Evolutionary conservation across 2,888 invertebrate species (phyloP).

Genomic region (Mellilla xanthometata): DNA sequence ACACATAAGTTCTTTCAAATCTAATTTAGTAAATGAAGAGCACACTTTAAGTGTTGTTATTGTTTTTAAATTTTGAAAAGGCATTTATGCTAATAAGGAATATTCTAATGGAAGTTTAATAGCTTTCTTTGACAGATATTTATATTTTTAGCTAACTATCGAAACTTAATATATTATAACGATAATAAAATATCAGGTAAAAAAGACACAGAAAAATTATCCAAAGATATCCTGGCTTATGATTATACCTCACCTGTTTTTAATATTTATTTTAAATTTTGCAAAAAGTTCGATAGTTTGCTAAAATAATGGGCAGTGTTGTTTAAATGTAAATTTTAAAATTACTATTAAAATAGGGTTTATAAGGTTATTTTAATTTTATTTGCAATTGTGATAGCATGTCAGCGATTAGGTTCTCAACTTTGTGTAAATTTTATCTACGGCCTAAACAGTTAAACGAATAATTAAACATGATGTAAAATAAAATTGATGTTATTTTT

Average conservation of each 20-base stretch:
- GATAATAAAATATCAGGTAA: too few relatives aligned
- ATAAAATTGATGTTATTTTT: too few relatives aligned
- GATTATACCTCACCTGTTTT: too few relatives aligned
- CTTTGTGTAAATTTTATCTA: slow-evolving; percentile 1
- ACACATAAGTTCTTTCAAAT: neutral
- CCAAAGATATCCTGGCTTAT: too few relatives aligned
- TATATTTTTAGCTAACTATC: slow-evolving; percentile 31
- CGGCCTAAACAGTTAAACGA: slow-evolving; percentile 9
- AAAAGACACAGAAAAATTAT: too few relatives aligned
- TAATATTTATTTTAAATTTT: too few relatives aligned
- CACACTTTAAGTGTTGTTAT: slow-evolving; percentile 20
- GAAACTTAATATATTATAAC: slow-evolving; percentile 17
- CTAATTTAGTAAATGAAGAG: neutral
- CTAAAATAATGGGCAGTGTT: slow-evolving; percentile 38
- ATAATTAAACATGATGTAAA: too few relatives aligned
- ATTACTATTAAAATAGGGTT: slow-evolving; percentile 35
- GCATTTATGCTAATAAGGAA: too few relatives aligned
- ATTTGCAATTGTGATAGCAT: slow-evolving; percentile 21
- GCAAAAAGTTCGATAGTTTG: slow-evolving; percentile 23
- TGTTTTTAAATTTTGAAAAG: too few relatives aligned
- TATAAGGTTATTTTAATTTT: slow-evolving; percentile 37
- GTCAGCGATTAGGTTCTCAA: slow-evolving; percentile 26
- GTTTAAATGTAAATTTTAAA: slow-evolving; percentile 49
- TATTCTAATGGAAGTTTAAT: slow-evolving; percentile 19
- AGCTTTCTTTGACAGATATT: slow-evolving; percentile 27